Evolutionary conservation across 2,888 invertebrate species (phyloP), one percentile per base, ranked within the genome.

Genomic region (Athalia rosae): DNA sequence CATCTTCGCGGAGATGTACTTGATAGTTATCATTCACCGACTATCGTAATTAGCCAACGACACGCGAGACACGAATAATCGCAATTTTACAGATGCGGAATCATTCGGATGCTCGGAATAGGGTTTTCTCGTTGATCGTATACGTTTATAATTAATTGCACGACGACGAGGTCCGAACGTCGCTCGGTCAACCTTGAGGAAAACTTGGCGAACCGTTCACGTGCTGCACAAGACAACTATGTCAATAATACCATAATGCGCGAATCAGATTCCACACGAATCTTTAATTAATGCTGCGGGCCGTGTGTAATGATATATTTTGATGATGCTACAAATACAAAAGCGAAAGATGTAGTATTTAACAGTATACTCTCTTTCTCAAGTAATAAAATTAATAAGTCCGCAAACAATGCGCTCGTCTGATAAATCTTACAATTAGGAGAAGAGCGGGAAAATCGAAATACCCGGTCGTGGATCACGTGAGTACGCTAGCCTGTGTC

Each of bases 131-230:
- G 4, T 41, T 62, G 28, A 41, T 28, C 28, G 28, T 28, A 28
- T 28, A 28, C 6, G 43, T 62, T 9, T 61, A 15, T 61, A 43
- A n/a, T 43, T 62, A 9, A 11, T 15, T 6, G 41, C 9, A 4
- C 41, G 41, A 8, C 61, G 61, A 61, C 4, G 6, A 59, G 13
- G 28, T 13, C 8, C 41, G 48, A 50, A 50, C 9, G 4, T 4
- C 53, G 7, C 45, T 11, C 15, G 4, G 28, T 53, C 69, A 56
- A 56, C 71, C 71, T 71, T 71, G 71, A 58, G 15, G 11, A 43
- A 58, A 59, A 58, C 9, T 71, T 71, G 59, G 71, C 45, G 28
- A n/a, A 15, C 43, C 11, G 13, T 15, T 71, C 8, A 7, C 50
- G 50, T 13, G 64, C 64, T 47, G 45, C 47, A 15, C 15, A 64